A percentile compares a stretch with the other conserved stretches of the same genome.
These are phyloP conservation scores for Calcarius lapponicus DNA, from an alignment of 2,797 vertebrate species.

Conservation along the genomic window DNA sequence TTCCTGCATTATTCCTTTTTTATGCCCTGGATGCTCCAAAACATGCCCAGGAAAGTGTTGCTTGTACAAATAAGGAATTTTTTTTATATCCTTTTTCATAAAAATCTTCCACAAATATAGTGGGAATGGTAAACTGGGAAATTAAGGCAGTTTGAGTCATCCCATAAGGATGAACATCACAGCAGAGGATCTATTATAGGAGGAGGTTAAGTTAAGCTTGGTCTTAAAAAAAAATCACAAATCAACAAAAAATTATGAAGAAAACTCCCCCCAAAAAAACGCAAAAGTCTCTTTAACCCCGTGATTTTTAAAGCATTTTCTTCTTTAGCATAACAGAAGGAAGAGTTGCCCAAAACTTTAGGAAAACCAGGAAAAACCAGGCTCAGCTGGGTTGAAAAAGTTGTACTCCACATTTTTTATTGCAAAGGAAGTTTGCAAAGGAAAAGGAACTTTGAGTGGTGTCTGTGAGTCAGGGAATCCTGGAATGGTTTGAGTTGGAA, in stretches of 20 bases:
- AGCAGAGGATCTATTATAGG: background rate
- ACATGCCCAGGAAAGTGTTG: rapidly evolving
- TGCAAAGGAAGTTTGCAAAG: background rate
- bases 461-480: background rate
- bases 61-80: background rate
- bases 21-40: background rate
- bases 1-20: background rate
- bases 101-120: background rate
- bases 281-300: background rate
- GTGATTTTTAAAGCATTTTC: background rate
- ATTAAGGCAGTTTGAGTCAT: background rate
- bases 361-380: background rate
- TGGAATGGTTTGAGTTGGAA: background rate
- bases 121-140: background rate
- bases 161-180: background rate
- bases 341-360: background rate
- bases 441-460: background rate
- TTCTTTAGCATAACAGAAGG: rapidly evolving
- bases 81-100: background rate
- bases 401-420: rapidly evolving
- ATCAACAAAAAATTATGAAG: background rate
- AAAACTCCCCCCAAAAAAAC: background rate
- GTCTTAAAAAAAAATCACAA: background rate
- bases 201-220: background rate
- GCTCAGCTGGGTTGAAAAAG: background rate